These are phyloP conservation scores for Pardalotus punctatus DNA, from an alignment of 2,113 vertebrate genomes.

Conservation along the genomic window DNA sequence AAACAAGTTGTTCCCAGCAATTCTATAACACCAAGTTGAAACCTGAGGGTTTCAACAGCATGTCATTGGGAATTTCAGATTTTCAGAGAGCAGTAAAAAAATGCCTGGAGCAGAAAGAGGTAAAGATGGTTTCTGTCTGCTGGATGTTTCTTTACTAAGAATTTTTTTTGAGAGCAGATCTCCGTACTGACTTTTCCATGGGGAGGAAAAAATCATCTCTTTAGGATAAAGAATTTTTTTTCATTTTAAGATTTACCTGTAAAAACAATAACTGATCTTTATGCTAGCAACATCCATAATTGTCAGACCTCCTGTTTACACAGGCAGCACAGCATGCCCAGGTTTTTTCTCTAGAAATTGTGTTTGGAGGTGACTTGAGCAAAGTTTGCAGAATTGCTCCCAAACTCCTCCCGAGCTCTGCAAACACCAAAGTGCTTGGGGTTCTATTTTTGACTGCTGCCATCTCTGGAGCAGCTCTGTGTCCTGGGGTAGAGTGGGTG, in stretches of 20 bases:
- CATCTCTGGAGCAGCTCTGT: not conserved
- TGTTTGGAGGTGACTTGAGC: not conserved
- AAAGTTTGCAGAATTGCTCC: not conserved
- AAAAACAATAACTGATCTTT: not conserved
- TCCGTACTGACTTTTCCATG: not conserved
- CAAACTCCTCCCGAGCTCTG: fast-evolving
- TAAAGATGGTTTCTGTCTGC: not conserved
- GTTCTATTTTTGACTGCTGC: not conserved
- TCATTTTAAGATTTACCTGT: not conserved
- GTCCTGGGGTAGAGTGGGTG: not conserved
- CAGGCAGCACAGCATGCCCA: not conserved
- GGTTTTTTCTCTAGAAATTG: not conserved
- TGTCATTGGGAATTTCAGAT: not conserved
- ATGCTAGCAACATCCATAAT: not conserved
- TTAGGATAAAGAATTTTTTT: not conserved
- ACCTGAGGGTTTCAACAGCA: not conserved
- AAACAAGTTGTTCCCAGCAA: not conserved
- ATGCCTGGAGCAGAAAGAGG: not conserved
- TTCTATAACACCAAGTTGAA: not conserved
- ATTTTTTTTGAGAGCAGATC: not conserved
- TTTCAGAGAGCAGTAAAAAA: not conserved
- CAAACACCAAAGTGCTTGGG: not conserved
- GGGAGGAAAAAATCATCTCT: fast-evolving
- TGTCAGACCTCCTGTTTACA: not conserved
- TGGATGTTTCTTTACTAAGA: not conserved